These are phyloP conservation scores for Aramus guarauna DNA, from an alignment of 2,113 vertebrate species.

Conservation along the genomic window DNA sequence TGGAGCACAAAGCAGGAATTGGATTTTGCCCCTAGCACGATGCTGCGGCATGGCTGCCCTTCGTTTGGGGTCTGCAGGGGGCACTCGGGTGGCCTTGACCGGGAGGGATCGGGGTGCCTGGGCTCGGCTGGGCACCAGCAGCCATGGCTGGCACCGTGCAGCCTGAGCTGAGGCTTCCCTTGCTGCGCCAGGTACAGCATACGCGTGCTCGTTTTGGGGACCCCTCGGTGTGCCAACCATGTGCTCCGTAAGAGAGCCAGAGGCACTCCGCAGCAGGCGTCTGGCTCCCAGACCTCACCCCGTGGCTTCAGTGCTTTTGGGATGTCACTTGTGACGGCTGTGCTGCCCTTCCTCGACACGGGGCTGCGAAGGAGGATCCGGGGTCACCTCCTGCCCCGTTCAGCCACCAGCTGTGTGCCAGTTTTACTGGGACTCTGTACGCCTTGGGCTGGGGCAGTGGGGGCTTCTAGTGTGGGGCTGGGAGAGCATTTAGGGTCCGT, in stretches of 20 bases:
- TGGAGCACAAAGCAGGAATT: not conserved
- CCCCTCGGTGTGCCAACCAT: accelerated
- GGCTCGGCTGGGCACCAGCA: accelerated
- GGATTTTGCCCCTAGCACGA: not conserved
- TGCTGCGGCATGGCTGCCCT: not conserved
- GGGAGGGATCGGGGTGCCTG: accelerated
- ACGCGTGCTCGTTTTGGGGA: accelerated
- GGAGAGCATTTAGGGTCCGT: not conserved
- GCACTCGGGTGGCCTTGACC: not conserved
- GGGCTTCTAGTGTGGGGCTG: accelerated
- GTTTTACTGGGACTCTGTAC: not conserved
- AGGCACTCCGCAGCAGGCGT: not conserved
- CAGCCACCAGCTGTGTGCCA: not conserved
- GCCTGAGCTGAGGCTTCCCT: not conserved
- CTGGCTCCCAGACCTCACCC: not conserved
- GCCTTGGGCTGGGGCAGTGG: no score
- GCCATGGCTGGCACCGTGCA: not conserved
- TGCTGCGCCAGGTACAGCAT: not conserved
- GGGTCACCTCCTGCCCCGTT: not conserved
- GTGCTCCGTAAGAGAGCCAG: not conserved
- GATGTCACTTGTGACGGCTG: not conserved
- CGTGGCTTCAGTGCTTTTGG: not conserved
- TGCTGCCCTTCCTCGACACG: not conserved
- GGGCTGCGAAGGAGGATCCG: not conserved
- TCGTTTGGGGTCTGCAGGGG: accelerated